phyloP scores from a whole-genome alignment of 2,797 vertebrate species.

The Falco novaeseelandiae region DNA sequence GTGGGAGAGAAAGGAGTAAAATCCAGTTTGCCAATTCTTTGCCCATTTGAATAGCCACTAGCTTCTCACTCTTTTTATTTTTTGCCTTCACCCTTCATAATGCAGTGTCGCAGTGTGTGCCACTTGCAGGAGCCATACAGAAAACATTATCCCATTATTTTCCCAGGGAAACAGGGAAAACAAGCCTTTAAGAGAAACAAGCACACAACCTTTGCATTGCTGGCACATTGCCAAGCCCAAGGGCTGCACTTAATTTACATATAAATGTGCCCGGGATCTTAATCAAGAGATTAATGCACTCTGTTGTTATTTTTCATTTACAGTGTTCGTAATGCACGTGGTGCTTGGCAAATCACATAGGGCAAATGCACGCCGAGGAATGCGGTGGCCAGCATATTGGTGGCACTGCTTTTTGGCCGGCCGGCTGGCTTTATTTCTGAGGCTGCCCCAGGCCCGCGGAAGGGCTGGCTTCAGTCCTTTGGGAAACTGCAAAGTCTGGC shows the following conservation, averaged over 20 bases:
- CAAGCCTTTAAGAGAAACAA: conserved; percentile 4
- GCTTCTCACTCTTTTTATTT: background rate
- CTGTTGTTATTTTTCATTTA: conserved; percentile 39
- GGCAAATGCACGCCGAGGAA: background rate
- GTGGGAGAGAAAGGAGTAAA: background rate
- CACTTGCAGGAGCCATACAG: background rate
- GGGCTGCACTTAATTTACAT: conserved; percentile 43
- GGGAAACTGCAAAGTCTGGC: background rate
- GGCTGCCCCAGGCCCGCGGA: background rate
- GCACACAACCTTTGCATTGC: background rate
- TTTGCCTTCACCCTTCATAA: background rate
- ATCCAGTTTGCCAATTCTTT: background rate
- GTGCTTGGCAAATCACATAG: background rate
- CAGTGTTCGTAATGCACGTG: background rate
- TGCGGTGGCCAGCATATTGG: background rate
- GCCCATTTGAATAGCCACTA: background rate
- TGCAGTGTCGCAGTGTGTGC: background rate
- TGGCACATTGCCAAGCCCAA: background rate
- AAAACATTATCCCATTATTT: conserved; percentile 27
- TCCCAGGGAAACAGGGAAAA: background rate
- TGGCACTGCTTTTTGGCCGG: background rate
- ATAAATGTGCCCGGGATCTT: conserved; percentile 38
- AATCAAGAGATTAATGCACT: conserved; percentile 35
- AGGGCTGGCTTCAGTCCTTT: background rate
- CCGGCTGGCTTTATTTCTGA: background rate